Base-by-base conservation (phyloP, 1,140 invertebrate genomes). In the Zophobas morio region DNA sequence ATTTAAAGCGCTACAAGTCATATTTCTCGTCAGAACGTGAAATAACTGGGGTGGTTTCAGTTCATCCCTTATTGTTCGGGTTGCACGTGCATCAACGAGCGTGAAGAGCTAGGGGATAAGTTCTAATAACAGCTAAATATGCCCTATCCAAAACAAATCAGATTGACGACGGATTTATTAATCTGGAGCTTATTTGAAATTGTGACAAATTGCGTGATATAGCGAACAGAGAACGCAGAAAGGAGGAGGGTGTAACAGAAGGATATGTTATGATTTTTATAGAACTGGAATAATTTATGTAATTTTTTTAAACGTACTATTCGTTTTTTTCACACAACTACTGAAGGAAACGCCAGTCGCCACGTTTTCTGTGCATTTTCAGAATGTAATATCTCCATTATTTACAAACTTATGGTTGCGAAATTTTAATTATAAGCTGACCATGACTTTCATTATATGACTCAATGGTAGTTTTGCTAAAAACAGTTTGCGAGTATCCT, bases 1-100 rank as follows among this genome's bases (percentile, higher is more conserved):
- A 74, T 20, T 74, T 54, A 32, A 1, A 40, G 4, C 35, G 33
- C 33, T 37, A 71, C 49, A 47, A 20, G 33, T 35, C 70, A 46
- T 33, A 73, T 60, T 51, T 49, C n/a, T 53, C 47, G 72, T 57
- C 49, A 74, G 42, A 73, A 8, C 84, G 88, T 70, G 47, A 47
- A 47, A 70, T 51, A 47, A 47, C 20, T 53, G 51, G 46, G 70
- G 51, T 53, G 8, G 35, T 72, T 37, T 51, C 36, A 35, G 46
- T 72, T 54, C 70, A 51, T 54, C 51, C 51, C 47, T 72, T 72
- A 49, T 51, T 72, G 70, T 53, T 60, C 5, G n/a, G 42, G 46
- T 35, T 39, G 70, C 70, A 72, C 70, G 70, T 72, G 70, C 70
- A 39, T 72, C 36, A 72, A n/a, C 36, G 46, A 51, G 51, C 46